Evolutionary conservation across 2,888 invertebrate species (phyloP), one percentile per base, ranked within the genome.

Genomic region (Ametastegia equiseti): DNA sequence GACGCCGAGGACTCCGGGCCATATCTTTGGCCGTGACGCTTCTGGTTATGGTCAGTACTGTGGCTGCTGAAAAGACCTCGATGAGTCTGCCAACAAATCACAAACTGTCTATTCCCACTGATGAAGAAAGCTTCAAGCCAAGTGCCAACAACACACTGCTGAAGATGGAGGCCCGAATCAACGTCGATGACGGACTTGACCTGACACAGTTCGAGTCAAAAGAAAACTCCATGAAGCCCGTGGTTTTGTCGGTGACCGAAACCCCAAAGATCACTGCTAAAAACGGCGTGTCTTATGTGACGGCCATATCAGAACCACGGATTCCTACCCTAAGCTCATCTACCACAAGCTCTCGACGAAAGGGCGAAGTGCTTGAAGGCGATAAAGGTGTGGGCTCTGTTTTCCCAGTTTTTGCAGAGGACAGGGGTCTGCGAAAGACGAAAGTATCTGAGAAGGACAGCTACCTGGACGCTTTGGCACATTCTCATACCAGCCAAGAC

Each of bases 401-500:
- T 63, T 39, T 69, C 30, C 79, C 77, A 75, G 73, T 80, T 33
- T n/a, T 65, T 60, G 69, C 63, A 39, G 67, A 85, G 75, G 65
- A 77, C 75, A 54, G 75, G 77, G 19, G 42, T 50, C 33, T 15
- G 6, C 45, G 54, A 13, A 27, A 42, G 71, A 30, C 71, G 33
- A 73, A 77, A 13, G 15, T 85, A 7, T 39, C 84, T n/a, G 85
- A 81, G 9, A 77, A 82, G 33, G 95, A 95, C 89, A 94, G 94
- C 2, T 95, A 95, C 86, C 90, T 95, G 84, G 94, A 95, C 60
- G 95, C 95, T 1, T 94, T 95, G 85, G 93, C 93, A 6, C 94
- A 94, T 85, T 94, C 94, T 87, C 88, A 92, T 89, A 87, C 93
- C 90, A 91, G 93, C 91, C 85, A 93, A 91, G 88, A 88, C 77